phyloP scores from a whole-genome alignment of 2,797 vertebrate species.

The Microcaecilia unicolor region DNA sequence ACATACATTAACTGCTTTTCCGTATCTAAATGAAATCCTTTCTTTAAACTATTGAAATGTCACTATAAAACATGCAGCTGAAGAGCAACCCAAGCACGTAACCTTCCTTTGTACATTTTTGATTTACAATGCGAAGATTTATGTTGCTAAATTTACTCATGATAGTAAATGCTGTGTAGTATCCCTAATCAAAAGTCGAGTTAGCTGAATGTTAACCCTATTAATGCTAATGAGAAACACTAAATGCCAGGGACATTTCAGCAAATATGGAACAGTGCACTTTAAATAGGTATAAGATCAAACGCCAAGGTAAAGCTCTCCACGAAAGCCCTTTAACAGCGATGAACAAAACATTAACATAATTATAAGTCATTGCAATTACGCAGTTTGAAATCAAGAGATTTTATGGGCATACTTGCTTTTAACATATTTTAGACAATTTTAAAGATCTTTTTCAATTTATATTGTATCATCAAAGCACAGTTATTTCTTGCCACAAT shows the following conservation, averaged over 20 bases:
- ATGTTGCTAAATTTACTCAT: constrained; percentile 1
- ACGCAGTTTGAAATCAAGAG: too few species aligned
- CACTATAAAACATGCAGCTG: too few species aligned
- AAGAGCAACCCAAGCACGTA: too few species aligned
- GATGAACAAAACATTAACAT: too few species aligned
- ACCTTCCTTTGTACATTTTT: neutral
- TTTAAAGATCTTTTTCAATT: too few species aligned
- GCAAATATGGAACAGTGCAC: neutral
- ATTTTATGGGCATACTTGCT: too few species aligned
- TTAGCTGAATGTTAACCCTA: constrained; percentile 4
- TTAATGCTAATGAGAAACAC: constrained; percentile 7
- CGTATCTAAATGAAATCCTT: neutral
- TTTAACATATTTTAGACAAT: too few species aligned
- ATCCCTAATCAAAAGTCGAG: neutral
- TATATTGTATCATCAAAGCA: too few species aligned
- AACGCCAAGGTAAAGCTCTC: neutral
- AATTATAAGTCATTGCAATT: too few species aligned
- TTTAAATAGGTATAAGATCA: neutral
- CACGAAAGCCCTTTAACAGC: too few species aligned
- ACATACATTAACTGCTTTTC: neutral
- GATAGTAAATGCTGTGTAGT: constrained; percentile 6
- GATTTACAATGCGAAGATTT: neutral
- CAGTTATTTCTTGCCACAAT: too few species aligned
- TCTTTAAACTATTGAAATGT: neutral
- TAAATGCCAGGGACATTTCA: neutral